Base-by-base conservation (phyloP, 2,113 vertebrate genomes). In the Pelvicachromis taeniatus region DNA sequence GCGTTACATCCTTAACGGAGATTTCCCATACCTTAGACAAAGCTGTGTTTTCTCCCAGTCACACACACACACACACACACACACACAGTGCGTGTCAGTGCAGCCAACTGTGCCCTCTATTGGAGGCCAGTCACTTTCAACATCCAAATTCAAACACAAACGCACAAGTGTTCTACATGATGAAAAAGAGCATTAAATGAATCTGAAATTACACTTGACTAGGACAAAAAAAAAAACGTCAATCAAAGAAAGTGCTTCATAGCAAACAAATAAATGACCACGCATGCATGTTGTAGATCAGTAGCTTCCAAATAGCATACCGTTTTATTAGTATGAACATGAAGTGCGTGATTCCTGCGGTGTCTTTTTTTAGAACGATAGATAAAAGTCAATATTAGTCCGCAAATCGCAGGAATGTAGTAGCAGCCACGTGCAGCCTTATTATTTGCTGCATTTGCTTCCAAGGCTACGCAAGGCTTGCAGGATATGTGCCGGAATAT, bases 41-140 rank as follows among this genome's bases (percentile, higher is more conserved):
- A 35, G 85, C 78, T 91, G 85, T 81, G 6, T 63, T 83, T 88
- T 80, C 58, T 40, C 45, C 45, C 79, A 53, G 42, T 35, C 53
- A 29, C 81, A 23, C 52, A 23, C 50, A 1, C 52, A 23, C 50
- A 1, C 52, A 23, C 50, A 1, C 53, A 29, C 81, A 23, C 53
- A 29, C 81, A 23, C 52, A 23, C 50, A 1, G 33, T 40, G 75
- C 9, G 45, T 1, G 87, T 86, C 87, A 85, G 31, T 19, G 89
- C 88, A 92, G 94, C 88, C 92, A 92, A 92, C 93, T 94, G 88
- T 94, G 94, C 93, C 94, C 93, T 93, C 94, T 95, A 88, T 94
- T 95, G 94, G 94, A 95, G 82, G 65, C 82, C 85, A 84, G 80
- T 75, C 85, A 87, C 89, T 88, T 92, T 84, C 59, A 93, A 83